Evolutionary conservation across 2,113 vertebrate species (phyloP).

Genomic region (Tinamus guttatus): DNA sequence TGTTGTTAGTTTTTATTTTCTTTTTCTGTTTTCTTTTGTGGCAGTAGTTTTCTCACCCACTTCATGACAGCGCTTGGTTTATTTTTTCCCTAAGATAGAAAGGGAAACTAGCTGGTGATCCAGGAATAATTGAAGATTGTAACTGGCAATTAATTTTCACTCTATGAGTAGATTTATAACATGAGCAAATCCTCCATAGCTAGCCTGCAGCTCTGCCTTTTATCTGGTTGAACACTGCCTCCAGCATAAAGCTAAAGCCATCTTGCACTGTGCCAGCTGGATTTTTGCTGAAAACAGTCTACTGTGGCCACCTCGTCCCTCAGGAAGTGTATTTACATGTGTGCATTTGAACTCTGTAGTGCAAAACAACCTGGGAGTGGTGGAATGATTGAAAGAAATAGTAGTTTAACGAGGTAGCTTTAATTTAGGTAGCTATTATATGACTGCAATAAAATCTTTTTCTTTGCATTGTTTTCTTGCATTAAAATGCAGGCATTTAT

Average conservation of each 20-base stretch:
- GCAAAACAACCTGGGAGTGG: background rate
- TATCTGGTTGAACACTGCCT: conserved; percentile 21
- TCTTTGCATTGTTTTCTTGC: conserved; percentile 17
- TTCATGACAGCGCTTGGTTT: background rate
- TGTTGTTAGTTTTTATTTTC: background rate
- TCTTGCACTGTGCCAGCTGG: background rate
- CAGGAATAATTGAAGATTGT: conserved; percentile 28
- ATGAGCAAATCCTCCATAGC: conserved; percentile 41
- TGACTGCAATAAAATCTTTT: background rate
- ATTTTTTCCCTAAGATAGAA: background rate
- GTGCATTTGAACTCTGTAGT: background rate
- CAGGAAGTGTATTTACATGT: background rate
- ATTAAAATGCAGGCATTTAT: background rate
- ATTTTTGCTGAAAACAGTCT: conserved; percentile 41
- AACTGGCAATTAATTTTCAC: conserved; percentile 54
- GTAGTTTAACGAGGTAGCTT: background rate
- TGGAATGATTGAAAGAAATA: background rate
- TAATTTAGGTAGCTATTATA: background rate
- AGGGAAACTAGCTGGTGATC: background rate
- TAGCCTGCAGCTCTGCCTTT: conserved; percentile 45
- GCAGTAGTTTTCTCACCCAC: background rate
- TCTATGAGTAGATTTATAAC: conserved; percentile 36
- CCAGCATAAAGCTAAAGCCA: conserved; percentile 42
- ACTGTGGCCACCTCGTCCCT: background rate
- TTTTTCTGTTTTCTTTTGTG: background rate